A percentile compares a stretch with the other conserved stretches of the same genome.
phyloP scores from a whole-genome alignment of 1,140 invertebrate species.

The Drosophila littoralis region DNA sequence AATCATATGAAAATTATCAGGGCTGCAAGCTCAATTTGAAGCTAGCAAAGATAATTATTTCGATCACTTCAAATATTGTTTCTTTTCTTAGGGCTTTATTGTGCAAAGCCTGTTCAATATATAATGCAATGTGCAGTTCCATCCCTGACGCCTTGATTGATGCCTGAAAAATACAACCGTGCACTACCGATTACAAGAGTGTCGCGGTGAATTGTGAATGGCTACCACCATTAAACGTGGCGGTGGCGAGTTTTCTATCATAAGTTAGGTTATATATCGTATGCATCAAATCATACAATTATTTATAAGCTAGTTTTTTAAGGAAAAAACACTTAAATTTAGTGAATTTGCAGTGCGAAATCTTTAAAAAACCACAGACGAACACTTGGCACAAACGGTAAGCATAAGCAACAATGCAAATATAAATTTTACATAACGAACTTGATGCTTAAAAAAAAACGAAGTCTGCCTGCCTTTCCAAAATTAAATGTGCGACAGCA shows the following conservation, averaged over 20 bases:
- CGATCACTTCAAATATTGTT: too few species aligned
- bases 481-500: conserved; percentile 64
- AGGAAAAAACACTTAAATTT: conserved; percentile 85
- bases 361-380: conserved; percentile 84
- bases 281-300: conserved; percentile 85
- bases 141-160: conserved; percentile 7
- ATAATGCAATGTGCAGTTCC: background rate
- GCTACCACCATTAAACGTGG: conserved; percentile 75
- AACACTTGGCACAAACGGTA: conserved; percentile 84
- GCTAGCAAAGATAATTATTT: background rate
- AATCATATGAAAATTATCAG: conserved; percentile 2
- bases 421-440: conserved; percentile 81
- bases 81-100: too few species aligned
- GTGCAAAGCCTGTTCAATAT: background rate
- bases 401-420: conserved; percentile 58
- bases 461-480: conserved; percentile 60
- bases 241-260: conserved; percentile 78
- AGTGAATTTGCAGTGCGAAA: conserved; percentile 85
- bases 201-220: conserved; percentile 45
- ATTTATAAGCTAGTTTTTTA: conserved; percentile 85
- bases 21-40: background rate
- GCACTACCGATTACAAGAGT: conserved; percentile 41
- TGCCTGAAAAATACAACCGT: conserved; percentile 26
- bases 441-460: conserved; percentile 61
- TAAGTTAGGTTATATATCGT: conserved; percentile 85